Base-by-base conservation (phyloP, 2,888 invertebrate species). In the Liodrosophila aerea region DNA sequence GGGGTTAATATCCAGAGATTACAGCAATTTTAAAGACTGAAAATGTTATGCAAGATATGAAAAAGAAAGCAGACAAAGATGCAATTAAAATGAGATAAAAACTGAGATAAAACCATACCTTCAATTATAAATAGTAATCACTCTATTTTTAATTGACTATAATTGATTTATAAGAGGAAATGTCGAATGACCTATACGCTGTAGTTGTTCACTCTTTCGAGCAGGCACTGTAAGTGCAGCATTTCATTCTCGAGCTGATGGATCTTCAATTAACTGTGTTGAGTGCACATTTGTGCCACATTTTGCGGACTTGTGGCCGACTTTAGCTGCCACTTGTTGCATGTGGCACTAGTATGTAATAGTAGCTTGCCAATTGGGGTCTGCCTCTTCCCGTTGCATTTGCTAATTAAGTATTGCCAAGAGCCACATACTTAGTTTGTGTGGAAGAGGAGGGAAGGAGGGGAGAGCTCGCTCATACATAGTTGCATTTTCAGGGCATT, bases 401-500 rank as follows among this genome's bases (percentile, higher is more conserved):
- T 54, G 53, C 51, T 67, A 73, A 70, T 70, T 73, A 62, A 40
- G 57, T 43, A 15, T 39, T 37, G 53, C 39, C 36, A 7, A 9
- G 44, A 45, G 16, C 22, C 50, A 51, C 46, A 41, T 34, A 43
- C 1, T 5, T 52, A n/a, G n/a, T n/a, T n/a, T 47, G 46, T 13
- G 9, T 1, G 30, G 4, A 4, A 12, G 36, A 43, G 16, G 16
- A 4, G 8, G 37, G 2, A 0, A 1, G 34, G 18, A 5, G 16
- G 7, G 43, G 31, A 47, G 40, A 18, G 7, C 11, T 12, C 13
- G 12, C 11, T 11, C 9, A 37, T 5, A 46, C 56, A 64, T 18
- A n/a, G 29, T 59, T 67, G 72, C 68, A 61, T 76, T 66, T 67
- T 49, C 41, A 54, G 60, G 62, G 73, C 70, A 37, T 54, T 69